Evolutionary conservation across 2,888 invertebrate species (phyloP).

Genomic region (Aromia moschata): DNA sequence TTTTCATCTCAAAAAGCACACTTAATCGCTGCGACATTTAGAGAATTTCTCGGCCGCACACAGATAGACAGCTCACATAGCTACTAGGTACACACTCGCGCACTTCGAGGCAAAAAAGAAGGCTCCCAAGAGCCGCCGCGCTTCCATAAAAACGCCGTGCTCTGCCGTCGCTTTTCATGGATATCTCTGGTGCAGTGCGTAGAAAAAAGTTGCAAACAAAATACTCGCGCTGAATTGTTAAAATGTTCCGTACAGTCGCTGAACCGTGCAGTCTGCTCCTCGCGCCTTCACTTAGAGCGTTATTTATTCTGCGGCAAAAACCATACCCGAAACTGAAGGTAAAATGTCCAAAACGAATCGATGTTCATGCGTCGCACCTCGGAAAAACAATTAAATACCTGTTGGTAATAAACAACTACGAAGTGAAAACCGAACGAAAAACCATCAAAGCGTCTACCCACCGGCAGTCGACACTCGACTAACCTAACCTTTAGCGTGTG

Average conservation of each 20-base stretch:
- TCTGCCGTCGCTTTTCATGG: slow-evolving; percentile 5
- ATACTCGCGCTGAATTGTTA: slow-evolving; percentile 29
- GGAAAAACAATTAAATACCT: slow-evolving; percentile 20
- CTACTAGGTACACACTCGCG: background rate
- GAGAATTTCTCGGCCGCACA: slow-evolving; percentile 27
- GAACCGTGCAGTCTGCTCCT: slow-evolving; percentile 28
- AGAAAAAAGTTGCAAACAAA: slow-evolving; percentile 24
- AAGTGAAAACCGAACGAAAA: slow-evolving; percentile 34
- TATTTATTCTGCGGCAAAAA: background rate
- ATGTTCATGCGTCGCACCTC: slow-evolving; percentile 20
- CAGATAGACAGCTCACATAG: too few species aligned
- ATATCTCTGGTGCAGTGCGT: slow-evolving; percentile 13
- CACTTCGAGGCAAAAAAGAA: slow-evolving; percentile 5
- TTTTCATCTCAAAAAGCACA: slow-evolving; percentile 30
- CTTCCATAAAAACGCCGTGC: slow-evolving; percentile 5
- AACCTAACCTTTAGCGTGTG: slow-evolving; percentile 54
- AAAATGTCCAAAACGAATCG: slow-evolving; percentile 11
- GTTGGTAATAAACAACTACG: slow-evolving; percentile 25
- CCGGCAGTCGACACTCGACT: slow-evolving; percentile 55
- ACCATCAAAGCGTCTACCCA: slow-evolving; percentile 20
- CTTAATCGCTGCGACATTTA: slow-evolving; percentile 24
- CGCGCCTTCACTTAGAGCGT: slow-evolving; percentile 11
- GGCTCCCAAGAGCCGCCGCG: slow-evolving; percentile 22
- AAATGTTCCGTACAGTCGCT: slow-evolving; percentile 37
- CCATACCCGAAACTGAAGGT: slow-evolving; percentile 14